These are phyloP conservation scores for Corythoichthys intestinalis DNA, from an alignment of 2,113 vertebrate species.

Conservation along the genomic window DNA sequence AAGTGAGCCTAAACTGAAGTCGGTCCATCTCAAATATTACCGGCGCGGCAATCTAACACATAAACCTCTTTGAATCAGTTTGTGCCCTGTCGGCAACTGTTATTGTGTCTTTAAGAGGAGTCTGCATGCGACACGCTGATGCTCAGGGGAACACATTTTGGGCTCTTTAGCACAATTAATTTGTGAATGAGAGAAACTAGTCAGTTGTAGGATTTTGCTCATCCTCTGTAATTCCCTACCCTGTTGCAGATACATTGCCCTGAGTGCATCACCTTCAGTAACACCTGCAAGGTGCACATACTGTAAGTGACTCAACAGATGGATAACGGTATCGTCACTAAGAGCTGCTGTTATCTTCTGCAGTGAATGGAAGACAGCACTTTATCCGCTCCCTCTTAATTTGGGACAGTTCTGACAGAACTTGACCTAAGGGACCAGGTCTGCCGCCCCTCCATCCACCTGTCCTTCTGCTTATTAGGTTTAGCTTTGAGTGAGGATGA, in stretches of 20 bases:
- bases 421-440: conserved; percentile 46
- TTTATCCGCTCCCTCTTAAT: conserved; percentile 62
- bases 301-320: conserved; percentile 61
- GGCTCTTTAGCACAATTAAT: conserved; percentile 36
- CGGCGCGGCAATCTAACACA: conserved; percentile 12
- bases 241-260: conserved; percentile 45
- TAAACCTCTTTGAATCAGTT: not conserved
- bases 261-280: conserved; percentile 27
- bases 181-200: conserved; percentile 37
- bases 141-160: conserved; percentile 25
- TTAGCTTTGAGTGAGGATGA: conserved; percentile 29
- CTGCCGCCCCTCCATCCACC: conserved; percentile 46
- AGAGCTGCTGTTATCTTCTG: conserved; percentile 51
- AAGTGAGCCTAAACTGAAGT: conserved; percentile 4
- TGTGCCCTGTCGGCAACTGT: not conserved
- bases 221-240: conserved; percentile 51
- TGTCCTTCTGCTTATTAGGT: conserved; percentile 52
- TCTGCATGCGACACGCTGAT: conserved; percentile 10
- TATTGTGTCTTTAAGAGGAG: conserved; percentile 6
- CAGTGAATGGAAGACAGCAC: conserved; percentile 51
- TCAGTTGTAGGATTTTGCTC: conserved; percentile 43
- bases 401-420: conserved; percentile 62
- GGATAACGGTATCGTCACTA: conserved; percentile 60
- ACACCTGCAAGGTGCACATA: not conserved
- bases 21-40: conserved; percentile 9